phyloP scores from a whole-genome alignment of 1,140 invertebrate genomes.

The Drosophila parabipectinata region DNA sequence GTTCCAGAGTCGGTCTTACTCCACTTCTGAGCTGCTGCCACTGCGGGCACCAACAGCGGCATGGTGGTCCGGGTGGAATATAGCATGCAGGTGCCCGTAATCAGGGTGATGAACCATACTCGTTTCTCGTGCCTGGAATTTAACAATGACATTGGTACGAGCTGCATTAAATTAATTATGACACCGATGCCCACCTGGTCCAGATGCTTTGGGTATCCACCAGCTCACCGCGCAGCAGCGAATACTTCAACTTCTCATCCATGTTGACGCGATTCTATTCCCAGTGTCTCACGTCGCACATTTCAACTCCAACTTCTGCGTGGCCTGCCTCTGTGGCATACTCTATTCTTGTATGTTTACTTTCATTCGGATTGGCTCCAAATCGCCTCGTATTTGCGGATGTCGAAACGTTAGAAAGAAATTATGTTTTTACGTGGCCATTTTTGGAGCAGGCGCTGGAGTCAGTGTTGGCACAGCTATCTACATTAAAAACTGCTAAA shows the following conservation, averaged over 20 bases:
- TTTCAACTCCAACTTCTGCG: constrained; percentile 22
- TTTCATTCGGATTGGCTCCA: constrained; percentile 23
- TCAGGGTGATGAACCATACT: constrained; percentile 87
- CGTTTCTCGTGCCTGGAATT: constrained; percentile 84
- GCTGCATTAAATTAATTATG: not conserved
- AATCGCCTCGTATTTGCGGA: constrained; percentile 11
- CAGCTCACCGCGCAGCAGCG: constrained; percentile 75
- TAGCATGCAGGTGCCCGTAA: constrained; percentile 88
- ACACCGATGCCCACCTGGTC: constrained; percentile 62
- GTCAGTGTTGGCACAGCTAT: not conserved
- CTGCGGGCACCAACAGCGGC: constrained; percentile 87
- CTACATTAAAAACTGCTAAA: not conserved
- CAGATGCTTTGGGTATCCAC: constrained; percentile 80
- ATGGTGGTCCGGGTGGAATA: constrained; percentile 89
- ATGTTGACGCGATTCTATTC: constrained; percentile 45
- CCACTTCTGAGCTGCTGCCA: constrained; percentile 89
- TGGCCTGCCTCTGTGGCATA: constrained; percentile 47
- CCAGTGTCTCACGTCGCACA: constrained; percentile 36
- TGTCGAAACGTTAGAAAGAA: not conserved
- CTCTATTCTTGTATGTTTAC: constrained; percentile 31
- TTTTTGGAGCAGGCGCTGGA: constrained; percentile 32
- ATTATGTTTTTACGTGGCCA: constrained; percentile 58
- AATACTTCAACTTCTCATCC: constrained; percentile 83
- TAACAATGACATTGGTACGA: constrained; percentile 14
- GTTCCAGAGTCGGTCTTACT: constrained; percentile 89